Evolutionary conservation across 2,888 invertebrate genomes (phyloP), one percentile per base, ranked within the genome.

Genomic region (Agrochola lychnidis): DNA sequence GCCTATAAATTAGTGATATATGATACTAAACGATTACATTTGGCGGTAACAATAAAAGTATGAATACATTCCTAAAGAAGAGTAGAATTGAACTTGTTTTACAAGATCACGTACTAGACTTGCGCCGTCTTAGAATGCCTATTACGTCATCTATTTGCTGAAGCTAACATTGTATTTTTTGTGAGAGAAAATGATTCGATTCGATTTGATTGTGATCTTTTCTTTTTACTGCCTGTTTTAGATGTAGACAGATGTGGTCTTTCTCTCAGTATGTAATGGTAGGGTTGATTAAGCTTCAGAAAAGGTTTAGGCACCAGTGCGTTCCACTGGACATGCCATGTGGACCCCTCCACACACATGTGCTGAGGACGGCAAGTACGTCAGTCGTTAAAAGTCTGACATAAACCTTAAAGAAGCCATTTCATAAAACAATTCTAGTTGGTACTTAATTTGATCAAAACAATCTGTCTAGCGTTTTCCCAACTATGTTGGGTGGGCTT

Each of bases 71-170:
- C 59, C 19, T 59, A 30, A 48, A 48, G 14, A 30, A 70, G n/a
- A 7, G 59, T 30, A 22, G 57, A 73, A 81, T 78, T 72, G 68
- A 87, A 68, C 63, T 78, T 78, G 76, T 85, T 87, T 78, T 76
- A 63, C 59, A 25, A 81, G 78, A 78, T 84, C 87, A 87, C 76
- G 78, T 70, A 68, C 53, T 45, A 62, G 40, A 40, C 45, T 30
- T 40, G 4, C 48, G 25, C 36, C 42, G 48, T 25, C 57, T 70
- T 61, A 36, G n/a, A 67, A 22, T 42, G 4, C n/a, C 30, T 69
- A 45, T 71, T 66, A 76, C 70, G 86, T 82, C 75, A 73, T 61
- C 48, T 25, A 45, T 70, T 59, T 57, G 19, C 56, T 53, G 22
- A 36, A 51, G 22, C 30, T 42, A n/a, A 42, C n/a, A 57, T 36